Evolutionary conservation across 2,888 invertebrate genomes (phyloP), one percentile per base, ranked within the genome.

Genomic region (Dioctria rufipes): DNA sequence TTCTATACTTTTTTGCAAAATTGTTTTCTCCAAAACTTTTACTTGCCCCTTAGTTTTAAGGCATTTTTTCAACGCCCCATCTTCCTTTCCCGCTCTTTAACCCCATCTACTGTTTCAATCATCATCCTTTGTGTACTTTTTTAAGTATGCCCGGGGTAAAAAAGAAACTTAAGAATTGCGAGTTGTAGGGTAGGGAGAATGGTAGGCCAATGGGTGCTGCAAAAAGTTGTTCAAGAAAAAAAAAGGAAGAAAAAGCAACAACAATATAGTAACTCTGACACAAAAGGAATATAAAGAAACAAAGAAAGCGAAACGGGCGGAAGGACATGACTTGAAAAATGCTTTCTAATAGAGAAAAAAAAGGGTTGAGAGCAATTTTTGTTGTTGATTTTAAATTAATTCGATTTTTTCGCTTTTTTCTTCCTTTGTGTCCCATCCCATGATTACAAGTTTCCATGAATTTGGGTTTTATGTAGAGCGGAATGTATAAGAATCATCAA

Each of bases 321-420:
- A 81, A 81, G 81, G 81, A 81, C 81, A 81, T 81, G 81, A 81
- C 81, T 81, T 81, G 81, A 81, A 75, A 81, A 81, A 81, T 81
- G 77, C 81, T 77, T 79, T 81, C 80, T 81, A 81, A 81, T 80
- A 79, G 79, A 75, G 37, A 49, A 51, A 54, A 65, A 58, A 46
- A 81, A 71, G 78, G 81, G 78, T 78, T 81, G 71, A 78, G 78
- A 81, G 75, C 78, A 81, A 81, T 78, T 79, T 79, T 81, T 80
- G 77, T 81, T 81, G 81, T 81, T 81, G 79, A 81, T 81, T 81
- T 81, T 81, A 81, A 81, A 81, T 81, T 81, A 81, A 81, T 79
- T 81, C 81, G 81, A 79, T 81, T 81, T 79, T 79, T 71, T 81
- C 63, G 61, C 69, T 65, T 49, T 71, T 81, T 81, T 78, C 51